These are phyloP conservation scores for Sinella curviseta DNA, from an alignment of 1,140 invertebrate species.

Conservation along the genomic window DNA sequence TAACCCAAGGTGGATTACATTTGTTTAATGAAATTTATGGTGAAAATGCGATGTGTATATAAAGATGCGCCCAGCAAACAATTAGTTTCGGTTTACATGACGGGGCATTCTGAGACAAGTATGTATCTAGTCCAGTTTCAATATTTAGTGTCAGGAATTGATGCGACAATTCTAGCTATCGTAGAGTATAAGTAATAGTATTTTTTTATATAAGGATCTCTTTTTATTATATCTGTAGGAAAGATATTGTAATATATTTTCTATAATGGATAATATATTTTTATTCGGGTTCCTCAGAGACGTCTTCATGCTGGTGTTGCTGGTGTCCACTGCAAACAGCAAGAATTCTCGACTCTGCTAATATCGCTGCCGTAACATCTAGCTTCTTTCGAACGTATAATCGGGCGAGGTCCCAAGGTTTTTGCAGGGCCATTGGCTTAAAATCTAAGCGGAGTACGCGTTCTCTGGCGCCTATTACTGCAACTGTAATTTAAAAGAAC, in stretches of 20 bases:
- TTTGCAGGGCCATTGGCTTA: constrained; percentile 15
- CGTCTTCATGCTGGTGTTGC: background rate
- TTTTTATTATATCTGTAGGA: background rate
- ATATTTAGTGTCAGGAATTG: no score
- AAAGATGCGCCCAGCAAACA: no score
- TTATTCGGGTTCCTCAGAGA: background rate
- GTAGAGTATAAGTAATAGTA: no score
- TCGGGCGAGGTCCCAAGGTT: constrained; percentile 11
- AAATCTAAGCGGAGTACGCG: constrained; percentile 18
- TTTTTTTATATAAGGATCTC: background rate
- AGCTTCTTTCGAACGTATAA: constrained; percentile 3
- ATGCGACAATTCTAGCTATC: no score
- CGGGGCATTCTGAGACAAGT: no score
- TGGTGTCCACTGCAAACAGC: background rate
- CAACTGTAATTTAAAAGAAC: constrained; percentile 6
- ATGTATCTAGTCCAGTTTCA: no score
- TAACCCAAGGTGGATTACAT: no score
- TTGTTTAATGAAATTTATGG: no score
- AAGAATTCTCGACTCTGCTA: constrained; percentile 8
- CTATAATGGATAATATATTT: background rate
- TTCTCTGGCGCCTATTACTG: constrained; percentile 21
- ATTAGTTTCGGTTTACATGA: no score
- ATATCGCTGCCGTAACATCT: constrained; percentile 11
- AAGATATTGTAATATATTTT: background rate
- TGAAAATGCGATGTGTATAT: no score